Conservation (phyloP, 2,797 vertebrate genomes). For the Taeniopygia guttata region DNA sequence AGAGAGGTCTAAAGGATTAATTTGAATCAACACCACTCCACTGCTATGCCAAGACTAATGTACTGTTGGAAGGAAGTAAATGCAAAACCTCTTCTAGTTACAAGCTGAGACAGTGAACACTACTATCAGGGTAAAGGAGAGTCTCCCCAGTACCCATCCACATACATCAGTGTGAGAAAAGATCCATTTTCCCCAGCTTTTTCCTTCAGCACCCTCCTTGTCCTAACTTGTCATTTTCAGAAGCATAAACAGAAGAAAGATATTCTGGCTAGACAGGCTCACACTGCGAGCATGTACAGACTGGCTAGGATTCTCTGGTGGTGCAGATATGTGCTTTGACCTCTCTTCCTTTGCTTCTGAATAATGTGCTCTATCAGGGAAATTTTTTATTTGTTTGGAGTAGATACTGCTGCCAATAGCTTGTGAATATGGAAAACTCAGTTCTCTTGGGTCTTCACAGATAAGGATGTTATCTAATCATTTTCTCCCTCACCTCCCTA, state of each 20-base stretch:
- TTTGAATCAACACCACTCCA: background rate
- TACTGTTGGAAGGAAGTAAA: background rate
- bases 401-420: background rate
- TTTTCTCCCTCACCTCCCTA: conserved; percentile 36
- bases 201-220: background rate
- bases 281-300: background rate
- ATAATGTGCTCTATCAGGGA: background rate
- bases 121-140: rapidly evolving
- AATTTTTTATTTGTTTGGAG: background rate
- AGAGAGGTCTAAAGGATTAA: background rate
- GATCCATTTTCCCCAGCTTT: background rate
- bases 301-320: background rate
- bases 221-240: background rate
- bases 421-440: background rate
- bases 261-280: background rate
- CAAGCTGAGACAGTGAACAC: background rate
- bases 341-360: background rate
- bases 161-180: background rate
- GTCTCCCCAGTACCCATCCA: background rate
- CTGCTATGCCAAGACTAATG: background rate
- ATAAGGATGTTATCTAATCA: background rate
- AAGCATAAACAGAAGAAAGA: background rate
- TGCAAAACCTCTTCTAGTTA: background rate
- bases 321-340: background rate
- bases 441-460: background rate